Base-by-base conservation (phyloP, 2,888 invertebrate species). In the Craniophora ligustri region DNA sequence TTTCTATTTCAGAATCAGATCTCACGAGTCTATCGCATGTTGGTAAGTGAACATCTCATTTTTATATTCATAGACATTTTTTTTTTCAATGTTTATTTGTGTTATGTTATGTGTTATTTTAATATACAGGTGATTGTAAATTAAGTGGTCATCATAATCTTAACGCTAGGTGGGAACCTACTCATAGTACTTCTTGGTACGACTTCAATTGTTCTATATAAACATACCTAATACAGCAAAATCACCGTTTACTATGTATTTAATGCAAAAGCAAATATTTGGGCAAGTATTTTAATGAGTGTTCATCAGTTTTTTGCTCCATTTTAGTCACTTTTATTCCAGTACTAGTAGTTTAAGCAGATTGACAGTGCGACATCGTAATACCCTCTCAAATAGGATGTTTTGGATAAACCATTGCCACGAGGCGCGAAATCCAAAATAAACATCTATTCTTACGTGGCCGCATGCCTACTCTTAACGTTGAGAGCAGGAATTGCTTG, bases 11-110 rank as follows among this genome's bases (percentile, higher is more conserved):
- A 95, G 95, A 94, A 92, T 95, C 95, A 68, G 95, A 95, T 88
- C 91, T 95, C 86, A 94, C 95, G 84, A 93, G 92, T 82, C 91
- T 95, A 84, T 94, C 94, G 79, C 95, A 95, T 91, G 93, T 95
- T 87, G 95, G 95, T 95, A 91, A 95, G 95, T 94, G 72, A 50
- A 64, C 62, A 69, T 68, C 35, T 61, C 56, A 54, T 59, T 49
- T 66, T 58, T 50, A 40, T 19, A 38, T 18, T 31, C 30, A 56
- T 51, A 2, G 2, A 16, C 34, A 46, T 40, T 21, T 15, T 23
- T 7, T 45, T 41, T 32, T 45, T 14, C 50, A 16, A 19, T 19
- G 19, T 19, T 31, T 14, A 14, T 45, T 14, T 30, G 5, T 34
- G 40, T 31, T 49, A 11, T 48, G 6, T 7, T 13, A 11, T 19